These are phyloP conservation scores for Hydrolagus colliei DNA, from an alignment of 2,797 vertebrate species.

Conservation along the genomic window DNA sequence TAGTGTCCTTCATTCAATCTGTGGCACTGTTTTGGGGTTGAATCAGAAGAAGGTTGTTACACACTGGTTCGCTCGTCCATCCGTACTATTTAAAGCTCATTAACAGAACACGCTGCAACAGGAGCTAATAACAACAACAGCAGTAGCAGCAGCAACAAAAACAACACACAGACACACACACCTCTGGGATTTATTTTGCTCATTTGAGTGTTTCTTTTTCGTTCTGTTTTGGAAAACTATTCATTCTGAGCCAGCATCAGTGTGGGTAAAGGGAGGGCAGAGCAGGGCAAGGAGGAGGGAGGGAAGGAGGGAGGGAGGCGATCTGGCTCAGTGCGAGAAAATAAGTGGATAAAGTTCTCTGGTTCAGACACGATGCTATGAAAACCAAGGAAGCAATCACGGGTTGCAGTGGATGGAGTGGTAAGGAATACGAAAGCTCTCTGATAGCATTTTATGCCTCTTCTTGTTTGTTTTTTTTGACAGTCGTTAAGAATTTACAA, in stretches of 20 bases:
- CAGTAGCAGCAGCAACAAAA: too few species aligned
- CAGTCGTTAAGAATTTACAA: neutral
- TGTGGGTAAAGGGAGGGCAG: neutral
- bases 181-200: neutral
- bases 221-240: neutral
- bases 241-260: neutral
- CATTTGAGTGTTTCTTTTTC: too few species aligned
- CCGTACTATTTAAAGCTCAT: conserved; percentile 3
- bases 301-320: too few species aligned
- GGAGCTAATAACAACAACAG: neutral
- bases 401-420: conserved; percentile 16
- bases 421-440: conserved; percentile 24
- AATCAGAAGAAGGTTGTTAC: conserved; percentile 37
- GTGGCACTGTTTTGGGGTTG: conserved; percentile 35
- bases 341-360: conserved; percentile 24
- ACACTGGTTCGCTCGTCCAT: neutral
- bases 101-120: conserved; percentile 4
- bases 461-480: neutral
- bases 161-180: too few species aligned
- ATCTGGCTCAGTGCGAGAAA: neutral
- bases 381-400: neutral
- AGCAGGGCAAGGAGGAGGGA: too few species aligned
- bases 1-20: conserved; percentile 40
- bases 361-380: conserved; percentile 12
- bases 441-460: neutral